Evolutionary conservation across 2,113 vertebrate species (phyloP), one percentile per base, ranked within the genome.

Genomic region (Tachysurus fulvidraco): DNA sequence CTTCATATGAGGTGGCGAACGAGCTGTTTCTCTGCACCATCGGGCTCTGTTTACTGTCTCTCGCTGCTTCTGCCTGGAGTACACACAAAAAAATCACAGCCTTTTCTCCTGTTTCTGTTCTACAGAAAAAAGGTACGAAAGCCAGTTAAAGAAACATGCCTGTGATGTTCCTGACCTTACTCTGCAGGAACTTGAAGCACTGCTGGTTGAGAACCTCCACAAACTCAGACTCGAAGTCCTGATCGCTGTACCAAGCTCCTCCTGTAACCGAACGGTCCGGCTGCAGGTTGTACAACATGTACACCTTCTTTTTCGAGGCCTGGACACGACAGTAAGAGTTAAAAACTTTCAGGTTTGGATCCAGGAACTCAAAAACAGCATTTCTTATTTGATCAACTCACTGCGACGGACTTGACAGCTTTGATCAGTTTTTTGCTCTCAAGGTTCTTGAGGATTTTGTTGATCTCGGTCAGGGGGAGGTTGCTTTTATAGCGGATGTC

Each of bases 401-500:
- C 98, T 4, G 98, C 98, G n/a, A 99, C 98, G 89, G 98, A 99
- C 86, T 99, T 99, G 52, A 99, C 98, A 3, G 98, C 98, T 94
- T 99, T 99, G 91, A 99, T 99, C 73, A 99, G 95, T 62, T 99
- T 99, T 93, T 99, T 99, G 94, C 98, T 99, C 95, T 99, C 98
- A 91, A 99, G 93, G 91, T 98, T 99, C 94, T 99, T 99, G 85
- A 99, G 93, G 90, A 99, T 99, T 94, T 99, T 99, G 94, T 99
- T 99, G 91, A 99, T 97, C 94, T 99, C 98, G 0, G 98, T 99
- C 93, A 99, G 95, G 65, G 98, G 98, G 60, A 99, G 96, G 91
- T 99, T 99, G 89, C 98, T 99, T 95, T 99, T 99, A 74, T 98
- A 99, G 23, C 98, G 95, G 80, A 99, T 99, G 88, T 99, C 98